Conservation (phyloP, 2,797 vertebrate species). For the Falco berigora region DNA sequence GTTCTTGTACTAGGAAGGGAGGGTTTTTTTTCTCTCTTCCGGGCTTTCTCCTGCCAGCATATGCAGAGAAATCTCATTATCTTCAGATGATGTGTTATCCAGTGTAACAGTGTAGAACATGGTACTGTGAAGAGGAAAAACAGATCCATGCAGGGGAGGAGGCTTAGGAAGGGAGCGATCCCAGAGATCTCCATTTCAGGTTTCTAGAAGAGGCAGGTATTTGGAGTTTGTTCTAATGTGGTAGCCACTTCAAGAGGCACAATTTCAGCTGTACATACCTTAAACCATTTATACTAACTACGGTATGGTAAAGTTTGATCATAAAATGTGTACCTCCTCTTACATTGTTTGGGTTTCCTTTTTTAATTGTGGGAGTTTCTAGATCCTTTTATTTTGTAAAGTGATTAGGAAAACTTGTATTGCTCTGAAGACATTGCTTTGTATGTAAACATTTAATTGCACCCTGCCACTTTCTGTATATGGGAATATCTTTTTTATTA, state of each 20-base stretch:
- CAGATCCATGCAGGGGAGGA: not conserved
- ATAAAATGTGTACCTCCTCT: constrained; percentile 22
- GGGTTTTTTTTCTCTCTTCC: not conserved
- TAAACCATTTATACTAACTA: constrained; percentile 3
- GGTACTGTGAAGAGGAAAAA: not conserved
- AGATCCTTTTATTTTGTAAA: constrained; percentile 34
- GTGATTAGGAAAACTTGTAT: constrained; percentile 16
- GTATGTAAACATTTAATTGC: constrained; percentile 37
- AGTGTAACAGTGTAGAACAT: not conserved
- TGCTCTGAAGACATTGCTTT: constrained; percentile 34
- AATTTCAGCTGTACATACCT: constrained; percentile 35
- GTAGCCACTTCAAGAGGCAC: not conserved
- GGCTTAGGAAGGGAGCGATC: not conserved
- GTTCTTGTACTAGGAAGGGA: not conserved
- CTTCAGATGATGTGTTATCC: not conserved
- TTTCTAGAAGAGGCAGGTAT: not conserved
- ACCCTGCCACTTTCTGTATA: constrained; percentile 57
- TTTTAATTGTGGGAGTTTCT: constrained; percentile 4
- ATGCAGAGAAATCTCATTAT: not conserved
- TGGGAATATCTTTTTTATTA: constrained; percentile 6
- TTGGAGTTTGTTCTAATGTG: not conserved
- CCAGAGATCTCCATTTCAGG: not conserved
- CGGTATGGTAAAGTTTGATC: constrained; percentile 13
- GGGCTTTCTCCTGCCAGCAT: not conserved
- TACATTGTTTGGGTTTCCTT: not conserved